A percentile compares a stretch with the other conserved stretches of the same genome.
Conservation (phyloP, 1,140 invertebrate genomes). For the Leptoteleia sp. region DNA sequence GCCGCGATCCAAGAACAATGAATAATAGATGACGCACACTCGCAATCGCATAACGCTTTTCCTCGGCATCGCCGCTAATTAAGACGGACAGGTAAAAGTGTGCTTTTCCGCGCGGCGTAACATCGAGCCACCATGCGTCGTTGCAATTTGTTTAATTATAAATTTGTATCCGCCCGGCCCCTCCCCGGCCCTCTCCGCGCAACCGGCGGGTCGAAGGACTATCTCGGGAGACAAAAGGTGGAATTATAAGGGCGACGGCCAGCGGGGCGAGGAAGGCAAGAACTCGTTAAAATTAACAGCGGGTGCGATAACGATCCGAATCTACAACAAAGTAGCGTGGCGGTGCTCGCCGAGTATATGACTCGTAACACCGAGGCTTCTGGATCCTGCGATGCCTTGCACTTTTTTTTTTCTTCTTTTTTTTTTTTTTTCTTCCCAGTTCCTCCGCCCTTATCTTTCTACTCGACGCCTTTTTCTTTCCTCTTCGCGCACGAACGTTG, state of each 20-base stretch:
- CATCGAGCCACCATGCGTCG: constrained; percentile 4
- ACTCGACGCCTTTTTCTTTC: constrained; percentile 44
- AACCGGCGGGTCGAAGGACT: constrained; percentile 31
- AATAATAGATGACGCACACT: constrained; percentile 36
- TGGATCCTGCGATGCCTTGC: constrained; percentile 34
- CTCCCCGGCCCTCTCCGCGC: constrained; percentile 8
- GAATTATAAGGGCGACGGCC: constrained; percentile 20
- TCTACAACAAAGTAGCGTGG: constrained; percentile 59
- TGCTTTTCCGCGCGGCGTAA: constrained; percentile 18
- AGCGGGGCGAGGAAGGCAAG: constrained; percentile 8
- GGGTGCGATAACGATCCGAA: constrained; percentile 51
- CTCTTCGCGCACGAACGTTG: constrained; percentile 41
- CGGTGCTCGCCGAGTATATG: constrained; percentile 52
- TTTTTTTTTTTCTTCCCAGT: constrained; percentile 48
- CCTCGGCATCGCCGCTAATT: too few relatives aligned
- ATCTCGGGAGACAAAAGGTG: constrained; percentile 44
- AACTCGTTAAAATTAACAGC: constrained; percentile 61
- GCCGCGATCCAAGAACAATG: constrained; percentile 17
- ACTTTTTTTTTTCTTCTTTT: too few relatives aligned
- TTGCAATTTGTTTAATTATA: constrained; percentile 59
- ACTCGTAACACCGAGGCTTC: constrained; percentile 53
- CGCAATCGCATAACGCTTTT: constrained; percentile 25
- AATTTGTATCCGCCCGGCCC: too few relatives aligned
- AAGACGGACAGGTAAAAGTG: too few relatives aligned
- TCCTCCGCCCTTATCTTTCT: constrained; percentile 46